A percentile compares a stretch with the other conserved stretches of the same genome.
Conservation (phyloP, 2,113 vertebrate species). For the Etheostoma cragini region DNA sequence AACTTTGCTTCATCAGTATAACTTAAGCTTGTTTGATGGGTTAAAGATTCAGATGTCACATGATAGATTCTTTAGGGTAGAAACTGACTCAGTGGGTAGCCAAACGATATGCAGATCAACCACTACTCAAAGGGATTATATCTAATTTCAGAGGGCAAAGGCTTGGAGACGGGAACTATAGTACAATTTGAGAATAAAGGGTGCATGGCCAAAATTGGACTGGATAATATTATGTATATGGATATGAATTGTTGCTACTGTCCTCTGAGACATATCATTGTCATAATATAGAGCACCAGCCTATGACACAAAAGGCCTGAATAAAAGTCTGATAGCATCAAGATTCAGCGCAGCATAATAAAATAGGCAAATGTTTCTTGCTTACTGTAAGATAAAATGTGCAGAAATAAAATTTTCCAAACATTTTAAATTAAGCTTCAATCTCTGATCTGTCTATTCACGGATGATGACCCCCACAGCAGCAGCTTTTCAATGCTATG, state of each 20-base stretch:
- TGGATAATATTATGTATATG: neutral
- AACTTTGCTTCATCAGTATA: conserved; percentile 65
- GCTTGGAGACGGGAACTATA: conserved; percentile 22
- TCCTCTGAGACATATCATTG: neutral
- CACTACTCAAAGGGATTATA: conserved; percentile 71
- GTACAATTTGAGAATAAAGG: conserved; percentile 35
- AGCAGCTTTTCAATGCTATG: conserved; percentile 1
- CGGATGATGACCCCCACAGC: neutral
- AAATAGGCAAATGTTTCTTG: neutral
- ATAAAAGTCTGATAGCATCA: neutral
- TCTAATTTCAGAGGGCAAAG: conserved; percentile 63
- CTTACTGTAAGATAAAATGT: conserved; percentile 14
- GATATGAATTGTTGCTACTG: neutral
- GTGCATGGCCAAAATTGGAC: conserved; percentile 19
- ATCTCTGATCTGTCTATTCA: conserved; percentile 15
- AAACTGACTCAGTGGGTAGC: conserved; percentile 55
- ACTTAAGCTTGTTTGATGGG: conserved; percentile 80
- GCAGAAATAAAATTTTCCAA: conserved; percentile 24
- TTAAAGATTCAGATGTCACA: conserved; percentile 81
- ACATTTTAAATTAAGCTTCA: conserved; percentile 6
- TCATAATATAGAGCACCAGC: neutral
- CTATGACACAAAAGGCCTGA: neutral
- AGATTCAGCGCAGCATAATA: neutral
- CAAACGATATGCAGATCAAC: conserved; percentile 77
- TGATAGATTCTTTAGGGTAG: conserved; percentile 70